Evolutionary conservation across 2,888 invertebrate species (phyloP).

Genomic region (Nasonovia ribisnigri): DNA sequence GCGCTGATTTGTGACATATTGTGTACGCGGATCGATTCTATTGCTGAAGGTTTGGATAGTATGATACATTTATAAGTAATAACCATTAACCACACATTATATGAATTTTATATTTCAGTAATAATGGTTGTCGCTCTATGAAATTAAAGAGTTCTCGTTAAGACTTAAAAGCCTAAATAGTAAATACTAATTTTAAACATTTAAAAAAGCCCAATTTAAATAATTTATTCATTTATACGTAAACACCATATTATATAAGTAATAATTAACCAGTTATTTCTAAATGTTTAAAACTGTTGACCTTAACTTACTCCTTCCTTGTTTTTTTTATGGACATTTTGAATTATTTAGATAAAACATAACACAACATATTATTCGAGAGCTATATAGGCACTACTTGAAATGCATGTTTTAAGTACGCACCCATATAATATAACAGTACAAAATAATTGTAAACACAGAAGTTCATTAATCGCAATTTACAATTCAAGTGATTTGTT

Average conservation of each 20-base stretch:
- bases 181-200: neutral
- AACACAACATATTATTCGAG: neutral
- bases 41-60: neutral
- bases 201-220: neutral
- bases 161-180: neutral
- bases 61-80: neutral
- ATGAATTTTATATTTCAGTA: neutral
- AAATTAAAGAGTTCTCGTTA: neutral
- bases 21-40: neutral
- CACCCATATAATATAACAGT: neutral
- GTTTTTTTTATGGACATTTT: neutral
- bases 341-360: neutral
- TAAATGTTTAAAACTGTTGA: neutral
- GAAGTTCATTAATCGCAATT: neutral
- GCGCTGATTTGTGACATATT: neutral
- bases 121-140: neutral
- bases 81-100: neutral
- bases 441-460: conserved; percentile 4
- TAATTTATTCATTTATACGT: neutral
- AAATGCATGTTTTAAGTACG: neutral
- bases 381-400: neutral
- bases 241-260: neutral
- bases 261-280: conserved; percentile 10
- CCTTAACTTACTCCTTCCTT: conserved; percentile 15
- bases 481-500: neutral